phyloP scores from a whole-genome alignment of 2,113 vertebrate species.

The Otus sunia region DNA sequence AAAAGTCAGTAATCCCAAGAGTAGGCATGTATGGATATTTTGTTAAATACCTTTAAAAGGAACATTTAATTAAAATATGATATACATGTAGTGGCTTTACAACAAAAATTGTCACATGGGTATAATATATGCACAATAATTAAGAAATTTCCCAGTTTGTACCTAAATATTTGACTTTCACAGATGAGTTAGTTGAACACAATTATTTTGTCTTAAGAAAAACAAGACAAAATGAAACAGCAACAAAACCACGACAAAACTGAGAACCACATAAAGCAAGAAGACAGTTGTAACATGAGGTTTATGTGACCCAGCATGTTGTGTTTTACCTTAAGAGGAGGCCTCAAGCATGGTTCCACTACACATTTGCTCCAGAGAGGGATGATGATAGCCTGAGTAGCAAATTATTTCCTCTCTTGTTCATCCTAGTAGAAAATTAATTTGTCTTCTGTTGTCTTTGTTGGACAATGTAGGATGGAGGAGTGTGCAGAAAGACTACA shows the following conservation, averaged over 20 bases:
- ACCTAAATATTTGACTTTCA: neutral
- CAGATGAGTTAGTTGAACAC: neutral
- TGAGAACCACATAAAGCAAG: neutral
- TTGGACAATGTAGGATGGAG: neutral
- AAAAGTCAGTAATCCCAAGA: conserved; percentile 44
- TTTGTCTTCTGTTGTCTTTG: neutral
- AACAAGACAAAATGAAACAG: neutral
- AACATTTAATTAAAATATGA: conserved; percentile 16
- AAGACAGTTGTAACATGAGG: neutral
- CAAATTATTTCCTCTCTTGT: neutral
- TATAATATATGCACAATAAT: neutral
- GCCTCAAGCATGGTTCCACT: neutral
- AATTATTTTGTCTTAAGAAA: neutral
- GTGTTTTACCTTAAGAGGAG: neutral
- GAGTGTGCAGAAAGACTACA: neutral
- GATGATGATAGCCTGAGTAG: neutral
- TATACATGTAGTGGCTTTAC: neutral
- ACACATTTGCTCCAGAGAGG: neutral
- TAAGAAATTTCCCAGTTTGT: neutral
- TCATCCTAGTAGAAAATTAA: neutral
- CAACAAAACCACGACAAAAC: neutral
- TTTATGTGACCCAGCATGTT: neutral
- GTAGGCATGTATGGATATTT: neutral
- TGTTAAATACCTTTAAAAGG: conserved; percentile 2
- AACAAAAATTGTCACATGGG: neutral